Conservation (phyloP, 2,797 vertebrate genomes). For the Anas acuta region DNA sequence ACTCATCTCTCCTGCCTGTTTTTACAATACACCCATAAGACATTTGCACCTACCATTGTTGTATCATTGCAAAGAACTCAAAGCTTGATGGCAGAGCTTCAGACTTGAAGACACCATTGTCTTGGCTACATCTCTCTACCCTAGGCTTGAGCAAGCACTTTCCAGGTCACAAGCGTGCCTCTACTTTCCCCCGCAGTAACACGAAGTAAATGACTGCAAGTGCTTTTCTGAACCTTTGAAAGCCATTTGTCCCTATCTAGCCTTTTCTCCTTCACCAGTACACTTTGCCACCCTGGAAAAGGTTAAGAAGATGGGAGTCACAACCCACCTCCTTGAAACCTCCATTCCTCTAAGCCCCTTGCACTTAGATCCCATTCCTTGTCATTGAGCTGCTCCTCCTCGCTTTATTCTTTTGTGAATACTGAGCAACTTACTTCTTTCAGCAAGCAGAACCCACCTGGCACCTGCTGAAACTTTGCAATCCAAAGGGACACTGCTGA, state of each 20-base stretch:
- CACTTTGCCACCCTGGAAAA: background rate
- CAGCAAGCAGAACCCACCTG: background rate
- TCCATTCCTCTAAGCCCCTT: background rate
- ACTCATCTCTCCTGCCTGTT: background rate
- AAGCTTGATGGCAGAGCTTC: background rate
- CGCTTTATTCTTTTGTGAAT: background rate
- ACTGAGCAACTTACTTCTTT: background rate
- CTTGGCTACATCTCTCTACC: rapidly evolving
- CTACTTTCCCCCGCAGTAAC: background rate
- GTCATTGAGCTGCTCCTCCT: background rate
- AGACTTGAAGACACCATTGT: background rate
- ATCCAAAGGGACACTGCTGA: background rate
- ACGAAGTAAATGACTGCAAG: background rate
- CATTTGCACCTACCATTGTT: background rate
- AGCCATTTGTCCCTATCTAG: background rate
- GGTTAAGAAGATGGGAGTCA: background rate
- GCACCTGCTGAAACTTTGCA: background rate
- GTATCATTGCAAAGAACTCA: background rate
- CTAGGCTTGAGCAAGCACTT: background rate
- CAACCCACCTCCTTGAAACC: background rate
- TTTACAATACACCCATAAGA: background rate
- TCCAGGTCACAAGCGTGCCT: background rate
- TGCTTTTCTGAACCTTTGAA: background rate
- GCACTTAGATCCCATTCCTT: background rate
- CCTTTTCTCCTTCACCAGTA: background rate